Evolutionary conservation across 2,888 invertebrate genomes (phyloP).

Genomic region (Camptogramma bilineatum): DNA sequence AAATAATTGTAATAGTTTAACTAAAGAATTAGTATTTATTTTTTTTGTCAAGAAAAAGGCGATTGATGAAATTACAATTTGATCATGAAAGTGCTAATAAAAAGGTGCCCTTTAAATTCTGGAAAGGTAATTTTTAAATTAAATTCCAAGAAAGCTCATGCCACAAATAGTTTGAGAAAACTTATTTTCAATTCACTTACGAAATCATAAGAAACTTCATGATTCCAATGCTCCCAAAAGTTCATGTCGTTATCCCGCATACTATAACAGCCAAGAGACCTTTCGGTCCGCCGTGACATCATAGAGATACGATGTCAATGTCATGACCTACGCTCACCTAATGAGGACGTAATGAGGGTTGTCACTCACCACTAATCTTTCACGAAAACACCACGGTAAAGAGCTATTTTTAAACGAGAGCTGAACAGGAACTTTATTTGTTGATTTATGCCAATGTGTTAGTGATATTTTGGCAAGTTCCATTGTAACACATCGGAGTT

Average conservation of each 20-base stretch:
- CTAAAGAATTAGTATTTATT: not conserved
- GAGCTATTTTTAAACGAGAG: conserved; percentile 33
- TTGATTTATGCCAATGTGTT: conserved; percentile 39
- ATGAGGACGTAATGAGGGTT: conserved; percentile 35
- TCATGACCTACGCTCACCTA: conserved; percentile 45
- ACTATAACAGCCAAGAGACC: conserved; percentile 24
- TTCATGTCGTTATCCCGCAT: conserved; percentile 24
- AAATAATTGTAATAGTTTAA: not conserved
- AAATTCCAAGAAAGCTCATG: not conserved
- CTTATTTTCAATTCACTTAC: conserved; percentile 6
- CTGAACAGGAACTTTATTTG: conserved; percentile 23
- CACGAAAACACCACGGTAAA: conserved; percentile 26
- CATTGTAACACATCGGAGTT: conserved; percentile 9
- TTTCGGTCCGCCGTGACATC: conserved; percentile 37
- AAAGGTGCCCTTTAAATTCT: not conserved
- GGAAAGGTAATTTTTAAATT: not conserved
- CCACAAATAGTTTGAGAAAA: not conserved
- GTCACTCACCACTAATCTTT: conserved; percentile 34
- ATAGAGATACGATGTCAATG: conserved; percentile 44
- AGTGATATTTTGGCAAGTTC: conserved; percentile 30
- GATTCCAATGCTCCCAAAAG: conserved; percentile 22
- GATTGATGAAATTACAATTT: no score
- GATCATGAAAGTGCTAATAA: no score
- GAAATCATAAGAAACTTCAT: conserved; percentile 20
- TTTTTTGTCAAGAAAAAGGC: no score